Base-by-base conservation (phyloP, 2,113 vertebrate genomes). In the Amblyopsis rosae region DNA sequence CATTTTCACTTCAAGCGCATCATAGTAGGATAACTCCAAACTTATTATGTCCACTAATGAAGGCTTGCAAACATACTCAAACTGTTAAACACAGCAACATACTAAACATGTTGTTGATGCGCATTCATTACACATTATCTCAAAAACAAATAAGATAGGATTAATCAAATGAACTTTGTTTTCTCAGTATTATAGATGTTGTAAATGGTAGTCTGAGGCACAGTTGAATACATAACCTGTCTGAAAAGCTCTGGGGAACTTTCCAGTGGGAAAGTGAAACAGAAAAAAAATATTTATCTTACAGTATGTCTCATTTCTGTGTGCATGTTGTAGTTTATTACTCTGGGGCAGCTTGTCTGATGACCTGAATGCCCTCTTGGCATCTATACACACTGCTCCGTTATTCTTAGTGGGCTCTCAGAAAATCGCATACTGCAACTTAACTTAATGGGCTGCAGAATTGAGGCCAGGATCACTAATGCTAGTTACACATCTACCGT, bases 401-500 rank as follows among this genome's bases (percentile, higher is more conserved):
- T 41, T 17, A 41, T 41, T 41, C 35, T 55, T 10, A 9, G n/a
- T n/a, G 7, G 9, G 0, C 9, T 16, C 54, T 41, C 35, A 41
- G 35, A 41, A 41, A 41, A 41, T 7, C 35, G 7, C 35, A 41
- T 41, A 1, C 35, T 41, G 35, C 7, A 41, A 41, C 35, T 41
- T 41, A 6, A 41, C 35, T 41, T 41, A 41, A 41, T 41, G 35
- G 35, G 35, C 35, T 41, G 35, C 4, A 41, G 35, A 47, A 62
- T 35, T 49, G 51, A 76, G 66, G 63, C 62, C 41, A 73, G 7
- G 8, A 54, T 57, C 62, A 75, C 59, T 83, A 86, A 82, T 77
- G 70, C 81, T 35, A 55, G 75, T 85, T 85, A 86, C 81, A 75
- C 62, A 49, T 73, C 71, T 67, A 2, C 26, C 26, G 2, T 26